Evolutionary conservation across 2,113 vertebrate genomes (phyloP).

Genomic region (Falcunculus frontatus): DNA sequence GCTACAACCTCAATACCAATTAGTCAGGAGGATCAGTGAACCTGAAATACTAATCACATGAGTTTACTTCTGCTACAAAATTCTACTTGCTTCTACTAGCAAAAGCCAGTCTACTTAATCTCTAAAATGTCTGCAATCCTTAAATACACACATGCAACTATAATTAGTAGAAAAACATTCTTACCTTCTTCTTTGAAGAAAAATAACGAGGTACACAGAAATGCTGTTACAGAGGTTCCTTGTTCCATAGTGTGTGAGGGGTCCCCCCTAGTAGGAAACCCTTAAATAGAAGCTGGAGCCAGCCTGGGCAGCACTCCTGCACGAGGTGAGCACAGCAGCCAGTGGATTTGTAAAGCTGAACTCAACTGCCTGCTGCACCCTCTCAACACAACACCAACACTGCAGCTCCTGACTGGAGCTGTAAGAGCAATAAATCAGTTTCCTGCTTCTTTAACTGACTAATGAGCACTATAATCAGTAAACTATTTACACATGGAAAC

Average conservation of each 20-base stretch:
- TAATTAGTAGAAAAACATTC: not conserved
- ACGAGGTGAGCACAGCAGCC: fast-evolving
- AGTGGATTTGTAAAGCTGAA: not conserved
- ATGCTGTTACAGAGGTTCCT: not conserved
- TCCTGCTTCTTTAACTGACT: not conserved
- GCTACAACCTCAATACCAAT: not conserved
- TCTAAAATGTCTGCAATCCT: not conserved
- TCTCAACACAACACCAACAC: not conserved
- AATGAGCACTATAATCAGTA: not conserved
- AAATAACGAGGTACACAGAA: not conserved
- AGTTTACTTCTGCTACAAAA: not conserved
- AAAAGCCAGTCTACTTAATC: not conserved
- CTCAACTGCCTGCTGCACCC: not conserved
- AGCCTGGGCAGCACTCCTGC: not conserved
- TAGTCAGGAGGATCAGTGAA: not conserved
- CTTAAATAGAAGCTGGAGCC: not conserved
- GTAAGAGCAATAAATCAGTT: not conserved
- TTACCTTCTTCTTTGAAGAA: not conserved
- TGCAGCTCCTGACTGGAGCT: not conserved
- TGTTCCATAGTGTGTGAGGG: not conserved
- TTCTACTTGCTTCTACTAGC: not conserved
- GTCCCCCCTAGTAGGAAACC: not conserved
- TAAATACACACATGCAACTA: not conserved
- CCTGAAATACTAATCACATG: not conserved
- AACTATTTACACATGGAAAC: not conserved